Evolutionary conservation across 2,113 vertebrate genomes (phyloP).

Genomic region (Marcusenius ussheri): DNA sequence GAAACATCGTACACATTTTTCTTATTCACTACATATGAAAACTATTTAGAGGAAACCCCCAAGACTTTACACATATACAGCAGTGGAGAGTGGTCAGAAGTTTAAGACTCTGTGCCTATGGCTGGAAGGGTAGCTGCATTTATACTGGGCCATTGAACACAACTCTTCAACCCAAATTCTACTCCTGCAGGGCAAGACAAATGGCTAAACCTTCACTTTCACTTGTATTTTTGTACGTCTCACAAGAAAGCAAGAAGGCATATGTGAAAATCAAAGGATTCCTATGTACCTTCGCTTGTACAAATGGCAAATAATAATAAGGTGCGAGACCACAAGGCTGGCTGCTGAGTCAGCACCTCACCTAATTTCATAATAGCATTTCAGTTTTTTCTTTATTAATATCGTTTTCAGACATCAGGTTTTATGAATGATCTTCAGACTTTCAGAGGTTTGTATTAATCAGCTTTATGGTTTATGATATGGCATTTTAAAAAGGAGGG

Average conservation of each 20-base stretch:
- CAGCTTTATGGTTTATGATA: not conserved
- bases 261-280: not conserved
- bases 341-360: not conserved
- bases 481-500: not conserved
- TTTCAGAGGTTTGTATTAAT: not conserved
- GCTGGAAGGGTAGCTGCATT: not conserved
- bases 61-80: not conserved
- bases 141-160: not conserved
- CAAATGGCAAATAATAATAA: not conserved
- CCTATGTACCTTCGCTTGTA: not conserved
- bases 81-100: not conserved
- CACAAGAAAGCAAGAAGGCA: not conserved
- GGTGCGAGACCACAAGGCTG: not conserved
- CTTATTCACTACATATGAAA: not conserved
- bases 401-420: not conserved
- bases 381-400: not conserved
- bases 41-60: not conserved
- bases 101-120: not conserved
- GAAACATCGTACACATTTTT: not conserved
- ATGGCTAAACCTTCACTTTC: not conserved
- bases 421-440: not conserved
- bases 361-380: not conserved
- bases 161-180: not conserved
- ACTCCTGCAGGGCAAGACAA: not conserved
- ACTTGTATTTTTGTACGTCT: not conserved